Percentiles rank a stretch among this genome's conserved stretches.
Evolutionary conservation across 2,888 invertebrate species (phyloP).

Genomic region (Sturmia bella): DNA sequence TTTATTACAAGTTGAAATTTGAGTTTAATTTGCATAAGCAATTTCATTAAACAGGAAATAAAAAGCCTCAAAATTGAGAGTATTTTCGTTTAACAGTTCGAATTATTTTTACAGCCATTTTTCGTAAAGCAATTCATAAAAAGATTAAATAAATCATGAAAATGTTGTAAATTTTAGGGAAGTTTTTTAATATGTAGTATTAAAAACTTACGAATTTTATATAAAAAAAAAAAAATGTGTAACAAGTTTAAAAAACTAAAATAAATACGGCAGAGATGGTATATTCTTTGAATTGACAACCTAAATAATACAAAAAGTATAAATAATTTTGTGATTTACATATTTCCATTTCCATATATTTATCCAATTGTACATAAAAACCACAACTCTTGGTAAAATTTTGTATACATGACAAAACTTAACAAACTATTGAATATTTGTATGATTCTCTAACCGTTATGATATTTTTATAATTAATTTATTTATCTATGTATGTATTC

Average conservation of each 20-base stretch:
- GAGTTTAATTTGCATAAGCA: too few relatives aligned
- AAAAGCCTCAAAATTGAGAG: too few relatives aligned
- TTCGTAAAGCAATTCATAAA: too few relatives aligned
- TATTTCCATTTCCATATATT: neutral
- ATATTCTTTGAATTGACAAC: neutral
- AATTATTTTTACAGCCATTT: too few relatives aligned
- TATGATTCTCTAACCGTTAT: constrained; percentile 1
- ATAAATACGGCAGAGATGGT: neutral
- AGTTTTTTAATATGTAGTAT: neutral
- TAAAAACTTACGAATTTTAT: neutral
- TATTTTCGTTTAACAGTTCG: too few relatives aligned
- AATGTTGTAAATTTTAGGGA: neutral
- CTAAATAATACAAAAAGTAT: neutral
- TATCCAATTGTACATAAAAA: neutral
- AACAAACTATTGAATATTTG: neutral
- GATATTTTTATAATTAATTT: constrained; percentile 17
- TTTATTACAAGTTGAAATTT: too few relatives aligned
- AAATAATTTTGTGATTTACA: neutral
- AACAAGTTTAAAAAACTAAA: constrained; percentile 13
- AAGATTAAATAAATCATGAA: neutral
- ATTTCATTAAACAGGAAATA: too few relatives aligned
- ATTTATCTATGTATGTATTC: constrained; percentile 10
- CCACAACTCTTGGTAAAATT: neutral
- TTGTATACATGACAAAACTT: constrained; percentile 24
- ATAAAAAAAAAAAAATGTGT: constrained; percentile 22